These are phyloP conservation scores for Agrenia bidenticulata DNA, from an alignment of 2,888 invertebrate genomes.

Conservation along the genomic window DNA sequence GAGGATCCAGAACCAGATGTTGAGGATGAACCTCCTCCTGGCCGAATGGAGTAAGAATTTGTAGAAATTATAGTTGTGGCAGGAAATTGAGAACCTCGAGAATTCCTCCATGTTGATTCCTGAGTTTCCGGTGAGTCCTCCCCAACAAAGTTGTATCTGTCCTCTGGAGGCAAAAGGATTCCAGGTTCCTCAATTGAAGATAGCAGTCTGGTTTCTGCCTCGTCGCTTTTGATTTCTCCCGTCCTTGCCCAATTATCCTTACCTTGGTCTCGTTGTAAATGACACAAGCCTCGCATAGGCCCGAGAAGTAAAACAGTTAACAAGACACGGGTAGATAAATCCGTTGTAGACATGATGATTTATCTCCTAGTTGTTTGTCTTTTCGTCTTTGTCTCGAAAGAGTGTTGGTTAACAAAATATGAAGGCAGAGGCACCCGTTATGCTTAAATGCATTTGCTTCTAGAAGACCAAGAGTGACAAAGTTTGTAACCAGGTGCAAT, in stretches of 20 bases:
- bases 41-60: slow-evolving; percentile 38
- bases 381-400: slow-evolving; percentile 5
- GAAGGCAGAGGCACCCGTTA: slow-evolving; percentile 29
- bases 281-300: slow-evolving; percentile 8
- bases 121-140: neutral
- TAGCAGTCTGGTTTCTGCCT: slow-evolving; percentile 20
- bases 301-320: slow-evolving; percentile 48
- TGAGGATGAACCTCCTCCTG: slow-evolving; percentile 12
- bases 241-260: slow-evolving; percentile 3
- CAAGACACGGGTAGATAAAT: slow-evolving; percentile 49
- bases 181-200: slow-evolving; percentile 30
- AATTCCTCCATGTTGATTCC: slow-evolving; percentile 5
- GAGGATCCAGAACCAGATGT: slow-evolving; percentile 23
- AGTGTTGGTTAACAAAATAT: neutral
- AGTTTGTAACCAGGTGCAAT: slow-evolving; percentile 6
- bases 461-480: neutral
- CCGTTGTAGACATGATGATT: slow-evolving; percentile 48
- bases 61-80: slow-evolving; percentile 22
- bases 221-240: neutral
- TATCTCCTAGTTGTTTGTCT: neutral
- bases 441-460: slow-evolving; percentile 46
- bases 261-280: neutral
- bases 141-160: slow-evolving; percentile 20
- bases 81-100: neutral
- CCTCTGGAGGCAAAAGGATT: slow-evolving; percentile 33